Percentiles rank a stretch among this genome's conserved stretches.
These are phyloP conservation scores for Emydocephalus ijimae DNA, from an alignment of 2,113 vertebrate species.

Conservation along the genomic window DNA sequence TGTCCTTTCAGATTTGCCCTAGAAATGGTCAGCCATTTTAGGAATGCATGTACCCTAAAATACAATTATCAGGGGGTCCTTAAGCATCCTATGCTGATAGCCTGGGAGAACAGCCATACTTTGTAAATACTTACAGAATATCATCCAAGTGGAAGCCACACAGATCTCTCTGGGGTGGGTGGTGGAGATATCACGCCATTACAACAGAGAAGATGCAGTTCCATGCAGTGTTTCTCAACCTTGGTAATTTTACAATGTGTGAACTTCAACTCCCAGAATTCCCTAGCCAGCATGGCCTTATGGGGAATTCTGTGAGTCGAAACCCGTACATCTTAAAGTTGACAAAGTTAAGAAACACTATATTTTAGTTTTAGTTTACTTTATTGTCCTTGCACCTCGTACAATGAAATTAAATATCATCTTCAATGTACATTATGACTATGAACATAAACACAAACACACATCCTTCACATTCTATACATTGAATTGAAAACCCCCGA, in stretches of 20 bases:
- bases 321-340: background rate
- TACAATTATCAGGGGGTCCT: background rate
- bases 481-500: too few relatives aligned
- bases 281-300: too few relatives aligned
- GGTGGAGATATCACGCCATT: background rate
- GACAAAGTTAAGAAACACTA: too few relatives aligned
- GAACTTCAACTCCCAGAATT: too few relatives aligned
- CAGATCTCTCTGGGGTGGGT: too few relatives aligned
- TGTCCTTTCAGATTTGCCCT: background rate
- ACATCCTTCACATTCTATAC: too few relatives aligned
- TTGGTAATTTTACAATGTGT: too few relatives aligned
- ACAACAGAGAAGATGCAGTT: background rate
- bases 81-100: background rate
- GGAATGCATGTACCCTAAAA: background rate
- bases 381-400: too few relatives aligned
- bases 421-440: too few relatives aligned
- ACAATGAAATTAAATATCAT: too few relatives aligned
- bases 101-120: background rate
- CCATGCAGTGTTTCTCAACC: background rate
- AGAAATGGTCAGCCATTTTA: background rate
- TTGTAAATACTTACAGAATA: background rate
- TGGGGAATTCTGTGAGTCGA: background rate
- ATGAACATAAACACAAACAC: too few relatives aligned
- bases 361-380: too few relatives aligned
- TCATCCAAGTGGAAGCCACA: background rate